These are phyloP conservation scores for Lepeophtheirus salmonis DNA, from an alignment of 1,140 invertebrate genomes.

Conservation along the genomic window DNA sequence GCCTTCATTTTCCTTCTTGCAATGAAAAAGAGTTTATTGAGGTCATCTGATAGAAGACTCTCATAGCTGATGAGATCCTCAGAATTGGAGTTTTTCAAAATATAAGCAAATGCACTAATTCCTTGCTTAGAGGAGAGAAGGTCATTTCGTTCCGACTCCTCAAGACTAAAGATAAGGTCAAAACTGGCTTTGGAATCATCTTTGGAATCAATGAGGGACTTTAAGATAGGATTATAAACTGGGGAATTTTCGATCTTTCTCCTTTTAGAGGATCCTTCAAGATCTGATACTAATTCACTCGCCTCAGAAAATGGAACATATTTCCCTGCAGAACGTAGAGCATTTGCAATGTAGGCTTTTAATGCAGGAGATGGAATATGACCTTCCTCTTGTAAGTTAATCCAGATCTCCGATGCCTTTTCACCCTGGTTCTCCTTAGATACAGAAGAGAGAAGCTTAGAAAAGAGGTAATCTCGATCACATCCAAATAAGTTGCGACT, in stretches of 20 bases:
- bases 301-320: constrained; percentile 47
- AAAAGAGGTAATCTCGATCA: constrained; percentile 50
- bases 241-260: neutral
- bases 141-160: neutral
- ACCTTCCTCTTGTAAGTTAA: constrained; percentile 57
- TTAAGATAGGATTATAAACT: neutral
- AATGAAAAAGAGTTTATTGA: neutral
- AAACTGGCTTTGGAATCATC: neutral
- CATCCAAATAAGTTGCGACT: constrained; percentile 51
- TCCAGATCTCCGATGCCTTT: constrained; percentile 53
- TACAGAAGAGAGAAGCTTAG: constrained; percentile 40
- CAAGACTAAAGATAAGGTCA: neutral
- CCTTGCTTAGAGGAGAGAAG: neutral
- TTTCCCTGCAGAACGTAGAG: constrained; percentile 41
- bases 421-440: constrained; percentile 35
- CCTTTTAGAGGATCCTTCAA: neutral
- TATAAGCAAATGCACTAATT: neutral
- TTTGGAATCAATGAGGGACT: neutral
- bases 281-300: neutral
- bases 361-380: constrained; percentile 46
- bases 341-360: constrained; percentile 39
- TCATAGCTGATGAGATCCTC: neutral
- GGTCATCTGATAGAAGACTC: neutral
- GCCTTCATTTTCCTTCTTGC: neutral
- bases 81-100: neutral